Percentiles rank a stretch among this genome's conserved stretches.
phyloP scores from a whole-genome alignment of 1,140 invertebrate species.

The Pseudomyrmex cubaensis region DNA sequence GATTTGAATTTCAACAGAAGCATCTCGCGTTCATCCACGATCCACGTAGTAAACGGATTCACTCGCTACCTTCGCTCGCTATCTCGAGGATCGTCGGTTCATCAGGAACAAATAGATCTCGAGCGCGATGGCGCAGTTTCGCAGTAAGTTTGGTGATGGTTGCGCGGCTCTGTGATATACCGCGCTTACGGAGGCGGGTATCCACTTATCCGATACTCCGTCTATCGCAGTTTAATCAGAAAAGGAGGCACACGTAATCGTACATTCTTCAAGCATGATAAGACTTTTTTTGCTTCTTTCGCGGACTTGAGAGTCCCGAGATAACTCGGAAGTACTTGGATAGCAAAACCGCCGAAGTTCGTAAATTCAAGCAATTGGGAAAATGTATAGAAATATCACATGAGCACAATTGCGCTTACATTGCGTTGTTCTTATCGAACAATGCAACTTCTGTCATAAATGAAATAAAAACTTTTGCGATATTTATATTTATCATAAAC shows the following conservation, averaged over 20 bases:
- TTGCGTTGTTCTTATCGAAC: not conserved
- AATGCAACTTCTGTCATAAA: not conserved
- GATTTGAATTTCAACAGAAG: constrained; percentile 57
- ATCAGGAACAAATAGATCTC: constrained; percentile 74
- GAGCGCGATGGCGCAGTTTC: constrained; percentile 49
- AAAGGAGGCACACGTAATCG: constrained; percentile 51
- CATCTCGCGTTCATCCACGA: constrained; percentile 20
- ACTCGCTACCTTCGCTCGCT: constrained; percentile 38
- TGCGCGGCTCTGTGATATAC: constrained; percentile 29
- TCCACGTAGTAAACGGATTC: constrained; percentile 51
- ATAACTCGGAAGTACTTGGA: not conserved
- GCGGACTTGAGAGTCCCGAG: not conserved
- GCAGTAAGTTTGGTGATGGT: constrained; percentile 49
- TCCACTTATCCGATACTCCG: constrained; percentile 59
- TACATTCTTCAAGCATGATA: not conserved
- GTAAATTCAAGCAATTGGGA: not conserved
- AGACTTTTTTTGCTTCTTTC: constrained; percentile 7
- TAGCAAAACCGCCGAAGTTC: not conserved
- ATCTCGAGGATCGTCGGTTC: constrained; percentile 70
- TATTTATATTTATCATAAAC: not conserved
- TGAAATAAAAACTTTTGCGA: not conserved
- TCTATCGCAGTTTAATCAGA: constrained; percentile 59
- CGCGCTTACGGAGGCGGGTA: constrained; percentile 29
- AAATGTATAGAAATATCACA: not conserved
- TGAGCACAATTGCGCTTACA: no score